phyloP scores from a whole-genome alignment of 1,140 invertebrate species.

The Holotrichia oblita region DNA sequence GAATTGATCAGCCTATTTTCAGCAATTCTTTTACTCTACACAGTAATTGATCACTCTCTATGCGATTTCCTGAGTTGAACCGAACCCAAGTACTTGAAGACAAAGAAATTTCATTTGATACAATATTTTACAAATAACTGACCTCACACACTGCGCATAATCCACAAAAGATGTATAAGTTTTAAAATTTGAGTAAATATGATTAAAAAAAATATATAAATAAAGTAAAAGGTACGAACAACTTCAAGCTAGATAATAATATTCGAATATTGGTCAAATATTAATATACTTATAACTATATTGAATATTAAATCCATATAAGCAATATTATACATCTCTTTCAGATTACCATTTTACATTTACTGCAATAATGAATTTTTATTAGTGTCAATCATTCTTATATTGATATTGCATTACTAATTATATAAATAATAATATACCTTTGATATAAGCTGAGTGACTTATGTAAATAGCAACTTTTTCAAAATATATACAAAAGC shows the following conservation, averaged over 20 bases:
- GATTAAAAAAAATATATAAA: background rate
- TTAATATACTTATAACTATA: background rate
- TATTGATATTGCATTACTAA: background rate
- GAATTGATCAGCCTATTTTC: no score
- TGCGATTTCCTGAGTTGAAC: no score
- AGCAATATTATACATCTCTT: background rate
- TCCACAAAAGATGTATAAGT: background rate
- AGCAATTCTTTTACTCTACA: no score
- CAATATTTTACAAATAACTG: no score
- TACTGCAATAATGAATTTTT: background rate
- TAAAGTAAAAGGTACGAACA: background rate
- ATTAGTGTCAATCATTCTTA: background rate
- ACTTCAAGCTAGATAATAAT: background rate
- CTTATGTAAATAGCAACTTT: background rate
- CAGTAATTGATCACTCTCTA: no score
- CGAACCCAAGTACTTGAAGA: no score
- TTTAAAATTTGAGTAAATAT: background rate
- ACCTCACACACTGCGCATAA: background rate
- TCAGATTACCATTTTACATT: background rate
- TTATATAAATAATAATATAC: background rate
- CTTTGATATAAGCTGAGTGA: background rate
- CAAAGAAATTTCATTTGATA: no score
- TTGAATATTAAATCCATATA: no score
- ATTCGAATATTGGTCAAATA: conserved; percentile 17
- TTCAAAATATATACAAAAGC: background rate